A percentile compares a stretch with the other conserved stretches of the same genome.
These are phyloP conservation scores for Creontiades dilutus DNA, from an alignment of 2,888 invertebrate genomes.

Conservation along the genomic window DNA sequence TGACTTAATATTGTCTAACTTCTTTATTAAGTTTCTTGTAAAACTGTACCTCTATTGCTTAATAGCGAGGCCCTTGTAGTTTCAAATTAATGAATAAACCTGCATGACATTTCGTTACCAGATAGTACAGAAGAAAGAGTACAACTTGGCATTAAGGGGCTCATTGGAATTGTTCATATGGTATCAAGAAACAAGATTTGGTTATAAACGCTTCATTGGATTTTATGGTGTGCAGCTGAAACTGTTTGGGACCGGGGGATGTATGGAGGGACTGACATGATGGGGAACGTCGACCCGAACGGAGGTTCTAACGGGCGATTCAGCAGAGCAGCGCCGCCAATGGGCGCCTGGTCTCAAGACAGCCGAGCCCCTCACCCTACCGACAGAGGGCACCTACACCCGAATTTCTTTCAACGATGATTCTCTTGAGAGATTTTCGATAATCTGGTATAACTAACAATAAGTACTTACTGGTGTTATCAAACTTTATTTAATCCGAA, in stretches of 20 bases:
- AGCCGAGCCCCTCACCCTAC: slow-evolving; percentile 38
- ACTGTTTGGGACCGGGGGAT: slow-evolving; percentile 65
- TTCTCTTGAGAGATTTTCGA: not conserved
- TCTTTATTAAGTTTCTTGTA: too few relatives aligned
- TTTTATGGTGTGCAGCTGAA: slow-evolving; percentile 41
- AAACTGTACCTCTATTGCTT: too few relatives aligned
- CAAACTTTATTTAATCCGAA: too few relatives aligned
- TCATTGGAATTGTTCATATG: too few relatives aligned
- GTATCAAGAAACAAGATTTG: not conserved
- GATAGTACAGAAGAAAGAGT: too few relatives aligned
- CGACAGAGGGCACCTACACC: slow-evolving; percentile 57
- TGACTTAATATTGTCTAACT: too few relatives aligned
- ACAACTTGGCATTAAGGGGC: too few relatives aligned
- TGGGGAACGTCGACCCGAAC: slow-evolving; percentile 27
- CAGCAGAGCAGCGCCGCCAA: slow-evolving; percentile 40
- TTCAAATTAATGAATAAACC: too few relatives aligned
- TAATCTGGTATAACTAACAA: too few relatives aligned
- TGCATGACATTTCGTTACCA: too few relatives aligned
- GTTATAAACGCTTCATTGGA: not conserved
- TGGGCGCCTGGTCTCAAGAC: slow-evolving; percentile 26
- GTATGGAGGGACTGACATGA: slow-evolving; percentile 55
- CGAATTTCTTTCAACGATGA: slow-evolving; percentile 64
- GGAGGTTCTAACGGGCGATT: slow-evolving; percentile 37
- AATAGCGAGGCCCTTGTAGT: too few relatives aligned
- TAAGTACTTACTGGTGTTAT: too few relatives aligned